Conservation (phyloP, 2,888 invertebrate genomes). For the Andrena bucephala region DNA sequence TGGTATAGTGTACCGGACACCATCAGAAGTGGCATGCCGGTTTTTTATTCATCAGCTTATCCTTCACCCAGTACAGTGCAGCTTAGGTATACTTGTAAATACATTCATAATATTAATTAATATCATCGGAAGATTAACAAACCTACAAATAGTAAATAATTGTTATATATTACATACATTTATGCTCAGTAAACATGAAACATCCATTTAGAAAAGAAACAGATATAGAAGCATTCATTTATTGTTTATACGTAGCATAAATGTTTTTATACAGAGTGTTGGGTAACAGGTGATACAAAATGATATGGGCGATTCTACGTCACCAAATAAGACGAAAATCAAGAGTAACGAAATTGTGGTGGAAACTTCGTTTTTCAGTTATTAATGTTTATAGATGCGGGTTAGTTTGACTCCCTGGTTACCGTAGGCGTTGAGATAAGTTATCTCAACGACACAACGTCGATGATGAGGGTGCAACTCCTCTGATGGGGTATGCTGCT, state of each 20-base stretch:
- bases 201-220: not conserved
- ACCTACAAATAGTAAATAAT: not conserved
- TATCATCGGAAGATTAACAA: not conserved
- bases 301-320: no score
- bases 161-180: not conserved
- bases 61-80: constrained; percentile 81
- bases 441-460: no score
- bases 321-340: no score
- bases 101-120: not conserved
- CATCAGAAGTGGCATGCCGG: constrained; percentile 89
- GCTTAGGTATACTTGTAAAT: constrained; percentile 75
- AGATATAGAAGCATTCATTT: not conserved
- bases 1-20: constrained; percentile 90
- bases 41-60: constrained; percentile 87
- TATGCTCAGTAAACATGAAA: not conserved
- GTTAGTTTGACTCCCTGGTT: no score
- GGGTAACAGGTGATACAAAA: no score
- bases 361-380: no score
- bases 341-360: no score
- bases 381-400: no score
- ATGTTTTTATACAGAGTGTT: not conserved
- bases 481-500: no score
- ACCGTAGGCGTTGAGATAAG: no score
- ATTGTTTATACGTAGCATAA: not conserved
- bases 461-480: no score